A percentile compares a stretch with the other conserved stretches of the same genome.
These are phyloP conservation scores for Leptoclinus maculatus DNA, from an alignment of 2,797 vertebrate species.

Conservation along the genomic window DNA sequence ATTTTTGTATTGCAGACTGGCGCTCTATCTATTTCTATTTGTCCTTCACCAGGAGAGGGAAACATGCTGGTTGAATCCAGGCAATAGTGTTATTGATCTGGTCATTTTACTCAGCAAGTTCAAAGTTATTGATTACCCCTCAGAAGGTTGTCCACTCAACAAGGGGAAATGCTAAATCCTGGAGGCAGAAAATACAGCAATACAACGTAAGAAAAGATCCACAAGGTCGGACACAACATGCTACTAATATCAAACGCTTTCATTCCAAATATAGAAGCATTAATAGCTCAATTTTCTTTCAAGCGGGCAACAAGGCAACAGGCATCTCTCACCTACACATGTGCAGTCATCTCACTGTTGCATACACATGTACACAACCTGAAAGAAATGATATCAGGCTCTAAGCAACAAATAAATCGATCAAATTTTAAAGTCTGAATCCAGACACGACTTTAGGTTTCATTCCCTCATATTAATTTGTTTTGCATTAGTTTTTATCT, in stretches of 20 bases:
- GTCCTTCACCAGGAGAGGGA: slow-evolving; percentile 25
- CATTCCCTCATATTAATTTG: not conserved
- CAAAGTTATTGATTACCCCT: slow-evolving; percentile 67
- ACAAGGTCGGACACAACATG: slow-evolving; percentile 24
- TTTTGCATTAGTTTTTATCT: not conserved
- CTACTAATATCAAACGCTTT: slow-evolving; percentile 21
- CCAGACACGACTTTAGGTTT: not conserved
- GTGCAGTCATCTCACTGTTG: not conserved
- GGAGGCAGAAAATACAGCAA: slow-evolving; percentile 39
- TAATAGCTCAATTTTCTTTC: slow-evolving; percentile 8
- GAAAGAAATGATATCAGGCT: not conserved
- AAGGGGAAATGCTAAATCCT: slow-evolving; percentile 50
- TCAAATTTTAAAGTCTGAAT: slow-evolving; percentile 18
- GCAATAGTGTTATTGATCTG: slow-evolving; percentile 61
- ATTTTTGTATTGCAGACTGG: not conserved
- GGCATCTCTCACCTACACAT: not conserved
- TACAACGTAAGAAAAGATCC: slow-evolving; percentile 37
- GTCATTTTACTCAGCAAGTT: slow-evolving; percentile 70
- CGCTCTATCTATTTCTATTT: slow-evolving; percentile 19
- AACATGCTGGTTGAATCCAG: slow-evolving; percentile 57
- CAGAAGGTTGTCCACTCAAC: slow-evolving; percentile 59
- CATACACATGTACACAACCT: not conserved
- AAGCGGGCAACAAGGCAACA: not conserved
- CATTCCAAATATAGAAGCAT: not conserved
- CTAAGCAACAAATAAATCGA: not conserved